phyloP scores from a whole-genome alignment of 2,113 vertebrate species.

The Acanthisitta chloris region DNA sequence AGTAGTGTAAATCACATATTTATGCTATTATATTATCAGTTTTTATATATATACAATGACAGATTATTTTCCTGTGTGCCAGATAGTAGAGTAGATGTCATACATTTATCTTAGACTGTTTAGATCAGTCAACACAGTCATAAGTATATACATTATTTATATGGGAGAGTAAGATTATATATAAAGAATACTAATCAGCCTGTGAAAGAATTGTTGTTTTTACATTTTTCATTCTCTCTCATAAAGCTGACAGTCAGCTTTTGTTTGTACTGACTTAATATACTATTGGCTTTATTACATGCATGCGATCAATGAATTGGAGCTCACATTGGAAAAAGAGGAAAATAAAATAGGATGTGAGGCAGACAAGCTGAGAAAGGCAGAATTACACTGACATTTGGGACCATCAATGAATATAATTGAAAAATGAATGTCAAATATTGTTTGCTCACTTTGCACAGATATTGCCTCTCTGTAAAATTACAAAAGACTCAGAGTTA shows the following conservation, averaged over 20 bases:
- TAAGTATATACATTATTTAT: constrained; percentile 8
- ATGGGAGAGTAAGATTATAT: neutral
- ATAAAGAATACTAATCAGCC: neutral
- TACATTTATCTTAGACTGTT: neutral
- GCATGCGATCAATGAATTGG: neutral
- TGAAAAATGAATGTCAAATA: neutral
- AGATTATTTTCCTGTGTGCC: neutral
- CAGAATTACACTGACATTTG: neutral
- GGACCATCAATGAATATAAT: neutral
- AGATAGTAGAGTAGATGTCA: neutral
- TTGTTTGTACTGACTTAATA: neutral
- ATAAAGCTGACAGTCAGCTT: neutral
- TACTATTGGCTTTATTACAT: neutral
- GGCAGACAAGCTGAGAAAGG: neutral
- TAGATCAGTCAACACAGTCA: neutral
- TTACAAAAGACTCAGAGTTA: neutral
- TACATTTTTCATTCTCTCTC: neutral
- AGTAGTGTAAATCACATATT: neutral
- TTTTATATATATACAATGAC: neutral
- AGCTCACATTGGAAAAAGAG: neutral
- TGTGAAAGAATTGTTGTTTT: neutral
- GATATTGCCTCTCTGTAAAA: neutral
- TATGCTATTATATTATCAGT: neutral
- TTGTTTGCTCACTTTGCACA: neutral
- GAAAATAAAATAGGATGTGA: neutral